phyloP scores from a whole-genome alignment of 2,797 vertebrate species.

The Chromis chromis region DNA sequence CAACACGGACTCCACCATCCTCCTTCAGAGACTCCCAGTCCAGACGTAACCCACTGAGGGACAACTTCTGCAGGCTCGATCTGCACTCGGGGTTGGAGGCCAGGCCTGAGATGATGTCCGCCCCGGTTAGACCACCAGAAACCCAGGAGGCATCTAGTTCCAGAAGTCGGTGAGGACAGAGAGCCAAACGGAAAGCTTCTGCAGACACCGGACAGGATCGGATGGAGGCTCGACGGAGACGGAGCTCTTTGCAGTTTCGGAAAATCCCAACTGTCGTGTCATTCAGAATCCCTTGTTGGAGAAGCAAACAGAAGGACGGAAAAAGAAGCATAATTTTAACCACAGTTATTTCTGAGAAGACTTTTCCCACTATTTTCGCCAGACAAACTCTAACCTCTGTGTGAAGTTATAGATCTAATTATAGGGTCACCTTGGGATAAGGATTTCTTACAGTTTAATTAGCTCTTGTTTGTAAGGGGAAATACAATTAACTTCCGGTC shows the following conservation, averaged over 20 bases:
- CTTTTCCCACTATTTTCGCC: constrained; percentile 35
- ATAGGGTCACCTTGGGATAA: background rate
- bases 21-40: constrained; percentile 83
- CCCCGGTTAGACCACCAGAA: constrained; percentile 89
- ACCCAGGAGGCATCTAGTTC: constrained; percentile 93
- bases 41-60: constrained; percentile 88
- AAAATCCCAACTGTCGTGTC: constrained; percentile 94
- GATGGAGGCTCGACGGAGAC: constrained; percentile 90
- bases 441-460: background rate
- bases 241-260: constrained; percentile 88
- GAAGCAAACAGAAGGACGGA: constrained; percentile 53
- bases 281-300: constrained; percentile 88
- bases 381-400: constrained; percentile 9
- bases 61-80: constrained; percentile 89
- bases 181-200: constrained; percentile 90
- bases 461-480: constrained; percentile 1
- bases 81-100: constrained; percentile 91
- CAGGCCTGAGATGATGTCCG: constrained; percentile 90
- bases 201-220: constrained; percentile 90
- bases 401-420: constrained; percentile 15
- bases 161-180: constrained; percentile 93
- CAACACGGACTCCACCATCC: constrained; percentile 81
- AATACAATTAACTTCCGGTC: background rate
- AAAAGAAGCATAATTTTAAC: constrained; percentile 47
- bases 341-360: constrained; percentile 45